Conservation (phyloP, 2,113 vertebrate genomes). For the Oreochromis niloticus region DNA sequence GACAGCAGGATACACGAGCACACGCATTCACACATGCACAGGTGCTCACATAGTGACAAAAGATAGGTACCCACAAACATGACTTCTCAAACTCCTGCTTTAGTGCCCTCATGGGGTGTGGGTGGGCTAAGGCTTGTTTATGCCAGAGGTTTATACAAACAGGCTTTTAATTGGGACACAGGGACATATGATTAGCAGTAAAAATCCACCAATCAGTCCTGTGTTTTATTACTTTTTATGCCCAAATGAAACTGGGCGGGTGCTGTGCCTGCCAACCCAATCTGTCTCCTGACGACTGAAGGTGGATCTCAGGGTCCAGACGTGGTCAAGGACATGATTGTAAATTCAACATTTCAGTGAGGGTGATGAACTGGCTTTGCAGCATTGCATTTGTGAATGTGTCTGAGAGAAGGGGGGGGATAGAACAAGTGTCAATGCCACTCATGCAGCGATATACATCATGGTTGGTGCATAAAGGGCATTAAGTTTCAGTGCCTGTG, state of each 20-base stretch:
- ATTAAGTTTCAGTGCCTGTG: background rate
- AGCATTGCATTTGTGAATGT: background rate
- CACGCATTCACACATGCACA: background rate
- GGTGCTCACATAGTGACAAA: conserved; percentile 5
- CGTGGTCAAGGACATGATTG: conserved; percentile 55
- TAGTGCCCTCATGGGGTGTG: background rate
- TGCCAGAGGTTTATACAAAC: conserved; percentile 39
- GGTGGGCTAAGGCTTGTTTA: background rate
- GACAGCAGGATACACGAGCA: conserved; percentile 41
- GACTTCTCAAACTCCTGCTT: background rate
- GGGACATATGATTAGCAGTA: conserved; percentile 36
- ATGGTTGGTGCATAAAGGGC: background rate
- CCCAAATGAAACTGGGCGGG: conserved; percentile 36
- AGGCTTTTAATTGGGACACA: conserved; percentile 58
- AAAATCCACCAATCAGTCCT: conserved; percentile 20
- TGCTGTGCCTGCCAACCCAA: conserved; percentile 28
- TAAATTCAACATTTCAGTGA: conserved; percentile 47
- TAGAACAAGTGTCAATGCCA: conserved; percentile 27
- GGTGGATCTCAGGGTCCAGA: conserved; percentile 27
- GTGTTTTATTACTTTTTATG: conserved; percentile 37
- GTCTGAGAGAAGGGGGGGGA: background rate
- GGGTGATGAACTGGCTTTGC: conserved; percentile 59
- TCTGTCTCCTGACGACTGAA: conserved; percentile 30
- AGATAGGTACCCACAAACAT: conserved; percentile 6
- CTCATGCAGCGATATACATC: conserved; percentile 25